These are phyloP conservation scores for Pseudoips prasinana DNA, from an alignment of 2,888 invertebrate species.

Conservation along the genomic window DNA sequence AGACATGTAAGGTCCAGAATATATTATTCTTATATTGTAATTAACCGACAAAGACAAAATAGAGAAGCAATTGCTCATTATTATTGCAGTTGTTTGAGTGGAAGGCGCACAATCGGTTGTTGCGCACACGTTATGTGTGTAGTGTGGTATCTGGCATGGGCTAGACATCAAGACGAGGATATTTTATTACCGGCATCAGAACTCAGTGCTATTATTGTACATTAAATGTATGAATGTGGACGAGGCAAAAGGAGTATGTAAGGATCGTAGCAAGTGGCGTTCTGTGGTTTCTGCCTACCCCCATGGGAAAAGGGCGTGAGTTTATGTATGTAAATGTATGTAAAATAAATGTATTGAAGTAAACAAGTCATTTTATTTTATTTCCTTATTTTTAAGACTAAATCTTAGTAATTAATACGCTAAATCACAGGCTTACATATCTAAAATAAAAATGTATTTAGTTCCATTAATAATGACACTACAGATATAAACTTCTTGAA, in stretches of 20 bases:
- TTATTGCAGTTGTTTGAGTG: slow-evolving; percentile 2
- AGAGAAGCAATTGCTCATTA: slow-evolving; percentile 1
- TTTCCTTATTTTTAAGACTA: slow-evolving; percentile 1
- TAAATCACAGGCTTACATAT: slow-evolving; percentile 1
- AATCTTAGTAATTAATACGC: not conserved
- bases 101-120: slow-evolving; percentile 3
- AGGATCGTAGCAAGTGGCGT: not conserved
- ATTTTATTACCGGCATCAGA: too few species aligned
- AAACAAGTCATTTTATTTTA: slow-evolving; percentile 1
- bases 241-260: not conserved
- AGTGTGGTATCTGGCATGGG: slow-evolving; percentile 1
- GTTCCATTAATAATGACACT: slow-evolving; percentile 1
- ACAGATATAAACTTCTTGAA: too few species aligned
- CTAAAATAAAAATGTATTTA: slow-evolving; percentile 1
- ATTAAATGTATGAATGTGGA: not conserved
- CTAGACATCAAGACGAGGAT: not conserved
- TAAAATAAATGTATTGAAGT: slow-evolving; percentile 1
- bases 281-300: not conserved
- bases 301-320: too few species aligned
- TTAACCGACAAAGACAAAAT: not conserved
- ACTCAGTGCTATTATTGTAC: too few species aligned
- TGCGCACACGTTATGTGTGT: slow-evolving; percentile 2
- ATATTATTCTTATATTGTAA: slow-evolving; percentile 5
- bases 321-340: too few species aligned
- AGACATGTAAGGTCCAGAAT: slow-evolving; percentile 2